Conservation (phyloP, 2,888 invertebrate genomes). For the Homarus gammarus region DNA sequence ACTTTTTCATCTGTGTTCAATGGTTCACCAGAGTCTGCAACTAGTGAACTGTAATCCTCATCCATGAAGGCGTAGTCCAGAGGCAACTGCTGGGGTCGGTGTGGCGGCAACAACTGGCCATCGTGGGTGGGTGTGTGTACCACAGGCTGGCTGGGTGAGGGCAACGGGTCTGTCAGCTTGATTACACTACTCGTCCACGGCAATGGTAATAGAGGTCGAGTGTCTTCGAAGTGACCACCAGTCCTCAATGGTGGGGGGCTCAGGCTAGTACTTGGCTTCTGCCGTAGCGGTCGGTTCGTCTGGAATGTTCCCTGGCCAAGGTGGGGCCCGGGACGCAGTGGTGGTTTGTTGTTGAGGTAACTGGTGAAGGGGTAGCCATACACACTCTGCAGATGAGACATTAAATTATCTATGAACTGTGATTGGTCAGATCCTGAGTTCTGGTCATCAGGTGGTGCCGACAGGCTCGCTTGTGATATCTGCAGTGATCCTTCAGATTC, state of each 20-base stretch:
- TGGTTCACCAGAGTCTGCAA: background rate
- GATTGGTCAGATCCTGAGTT: background rate
- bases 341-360: background rate
- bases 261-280: background rate
- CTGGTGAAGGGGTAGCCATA: background rate
- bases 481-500: background rate
- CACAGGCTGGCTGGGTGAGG: background rate
- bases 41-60: constrained; percentile 23
- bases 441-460: background rate
- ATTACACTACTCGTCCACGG: background rate
- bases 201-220: background rate
- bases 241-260: background rate
- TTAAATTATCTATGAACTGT: background rate
- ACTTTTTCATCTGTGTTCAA: too few species aligned
- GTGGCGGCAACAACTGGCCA: background rate
- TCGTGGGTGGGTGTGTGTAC: background rate
- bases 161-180: background rate
- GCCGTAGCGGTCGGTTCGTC: background rate
- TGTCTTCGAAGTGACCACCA: background rate
- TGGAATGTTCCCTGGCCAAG: too few species aligned
- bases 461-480: too few species aligned
- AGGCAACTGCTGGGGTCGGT: background rate
- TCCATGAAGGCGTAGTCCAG: constrained; percentile 57
- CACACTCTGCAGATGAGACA: constrained; percentile 31
- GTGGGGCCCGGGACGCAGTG: background rate